Base-by-base conservation (phyloP, 2,797 vertebrate species). In the Mionectes olivaceus region DNA sequence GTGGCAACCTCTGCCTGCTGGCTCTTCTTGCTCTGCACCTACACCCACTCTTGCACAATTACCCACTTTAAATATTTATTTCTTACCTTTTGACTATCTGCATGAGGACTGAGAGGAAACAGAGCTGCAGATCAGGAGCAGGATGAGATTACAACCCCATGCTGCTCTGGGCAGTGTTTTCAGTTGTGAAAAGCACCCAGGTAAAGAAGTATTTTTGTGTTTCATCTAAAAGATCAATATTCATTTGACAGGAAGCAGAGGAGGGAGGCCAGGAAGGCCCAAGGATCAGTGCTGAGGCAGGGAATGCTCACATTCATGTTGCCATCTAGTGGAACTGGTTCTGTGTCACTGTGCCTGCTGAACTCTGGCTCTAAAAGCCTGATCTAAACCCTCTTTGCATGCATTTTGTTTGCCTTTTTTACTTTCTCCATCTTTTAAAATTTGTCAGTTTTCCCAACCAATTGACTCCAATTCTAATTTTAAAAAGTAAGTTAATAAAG, bases 291-390 rank as follows among this genome's bases (percentile, higher is more conserved):
- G 33, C 64, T 25, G 43, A 46, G 16, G 18, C 7, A 4, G 22
- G 35, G 78, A 39, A 25, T 7, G 64, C 46, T 78, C 13, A 41
- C 37, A 13, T 82, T 49, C 64, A 1, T 43, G 10, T 83, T 89
- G 78, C 90, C 92, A 71, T 65, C 87, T 44, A 41, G 68, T 90
- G 90, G 71, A 77, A 65, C 76, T 33, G 53, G 22, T 32, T 28
- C 27, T 13, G 11, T 32, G 65, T 57, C n/a, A 2, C 30, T 19
- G 7, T 5, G 25, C 32, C 59, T 16, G 41, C 19, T 22, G 5
- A 18, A 14, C 1, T 11, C 28, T 12, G 9, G 9, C 6, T 37
- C 9, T 0, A n/a, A 57, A 68, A 30, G 33, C 14, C 28, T 67
- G 23, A n/a, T 18, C 22, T n/a, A 28, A 65, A 41, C 11, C 11